These are phyloP conservation scores for Psophia crepitans DNA, from an alignment of 2,113 vertebrate genomes.

Conservation along the genomic window DNA sequence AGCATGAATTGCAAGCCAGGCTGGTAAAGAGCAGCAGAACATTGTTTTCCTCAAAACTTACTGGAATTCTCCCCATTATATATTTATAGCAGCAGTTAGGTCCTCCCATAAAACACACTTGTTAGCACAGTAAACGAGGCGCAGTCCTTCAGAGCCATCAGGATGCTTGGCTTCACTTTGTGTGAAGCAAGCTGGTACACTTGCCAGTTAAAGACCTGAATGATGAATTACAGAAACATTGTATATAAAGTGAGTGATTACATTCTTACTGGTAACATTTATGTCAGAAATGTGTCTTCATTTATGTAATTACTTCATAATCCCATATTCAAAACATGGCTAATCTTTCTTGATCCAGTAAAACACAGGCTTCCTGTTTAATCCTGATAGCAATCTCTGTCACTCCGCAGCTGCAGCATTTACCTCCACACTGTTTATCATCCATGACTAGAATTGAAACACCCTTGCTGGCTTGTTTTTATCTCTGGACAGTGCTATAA, in stretches of 20 bases:
- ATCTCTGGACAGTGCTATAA: background rate
- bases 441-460: slow-evolving; percentile 41
- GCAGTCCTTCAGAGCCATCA: background rate
- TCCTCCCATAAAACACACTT: background rate
- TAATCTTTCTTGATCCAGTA: slow-evolving; percentile 61
- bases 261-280: background rate
- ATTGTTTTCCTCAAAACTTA: background rate
- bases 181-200: background rate
- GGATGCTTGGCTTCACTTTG: background rate
- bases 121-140: background rate
- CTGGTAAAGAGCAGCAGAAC: background rate
- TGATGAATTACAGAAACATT: background rate
- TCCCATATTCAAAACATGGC: slow-evolving; percentile 34
- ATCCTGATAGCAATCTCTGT: slow-evolving; percentile 57
- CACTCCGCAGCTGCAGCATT: slow-evolving; percentile 35
- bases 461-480: background rate
- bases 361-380: slow-evolving; percentile 44
- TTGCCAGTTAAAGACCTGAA: background rate
- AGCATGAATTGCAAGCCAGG: background rate
- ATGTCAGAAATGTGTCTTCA: slow-evolving; percentile 42
- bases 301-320: slow-evolving; percentile 64
- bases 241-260: background rate
- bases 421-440: slow-evolving; percentile 40
- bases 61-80: background rate
- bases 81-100: background rate